phyloP scores from a whole-genome alignment of 2,888 invertebrate genomes.

The Coenonympha arcania region DNA sequence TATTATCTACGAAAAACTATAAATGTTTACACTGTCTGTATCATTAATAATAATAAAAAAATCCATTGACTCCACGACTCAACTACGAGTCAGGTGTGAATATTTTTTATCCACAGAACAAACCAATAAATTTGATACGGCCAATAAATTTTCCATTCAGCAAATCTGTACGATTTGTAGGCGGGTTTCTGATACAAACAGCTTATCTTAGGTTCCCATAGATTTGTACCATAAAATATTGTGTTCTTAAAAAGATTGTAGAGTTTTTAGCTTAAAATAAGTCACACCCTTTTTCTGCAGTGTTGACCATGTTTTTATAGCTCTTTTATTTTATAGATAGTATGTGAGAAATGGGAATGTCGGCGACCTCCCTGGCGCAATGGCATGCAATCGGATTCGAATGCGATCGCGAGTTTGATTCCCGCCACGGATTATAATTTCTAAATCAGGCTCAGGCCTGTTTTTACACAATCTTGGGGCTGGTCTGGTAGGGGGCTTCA shows the following conservation, averaged over 20 bases:
- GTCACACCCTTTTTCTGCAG: constrained; percentile 17
- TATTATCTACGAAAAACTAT: constrained; percentile 44
- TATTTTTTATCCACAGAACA: constrained; percentile 34
- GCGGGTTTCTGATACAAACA: constrained; percentile 44
- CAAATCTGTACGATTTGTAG: constrained; percentile 63
- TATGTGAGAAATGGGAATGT: neutral
- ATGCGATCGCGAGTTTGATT: too few species aligned
- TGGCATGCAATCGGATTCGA: too few species aligned
- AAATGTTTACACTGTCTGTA: constrained; percentile 53
- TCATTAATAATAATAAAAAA: constrained; percentile 52
- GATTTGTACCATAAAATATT: neutral
- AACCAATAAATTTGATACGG: constrained; percentile 40
- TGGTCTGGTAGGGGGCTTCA: too few species aligned
- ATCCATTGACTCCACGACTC: constrained; percentile 34
- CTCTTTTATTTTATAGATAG: neutral
- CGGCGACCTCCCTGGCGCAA: neutral
- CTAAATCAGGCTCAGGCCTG: too few species aligned
- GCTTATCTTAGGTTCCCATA: constrained; percentile 24
- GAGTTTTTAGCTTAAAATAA: constrained; percentile 29
- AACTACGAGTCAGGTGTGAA: constrained; percentile 37
- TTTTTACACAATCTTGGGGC: too few species aligned
- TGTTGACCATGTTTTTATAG: constrained; percentile 32
- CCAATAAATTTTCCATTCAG: constrained; percentile 65
- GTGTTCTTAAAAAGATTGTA: constrained; percentile 26
- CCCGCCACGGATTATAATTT: too few species aligned